Conservation (phyloP, 2,888 invertebrate species). For the Megalurothrips usitatus region DNA sequence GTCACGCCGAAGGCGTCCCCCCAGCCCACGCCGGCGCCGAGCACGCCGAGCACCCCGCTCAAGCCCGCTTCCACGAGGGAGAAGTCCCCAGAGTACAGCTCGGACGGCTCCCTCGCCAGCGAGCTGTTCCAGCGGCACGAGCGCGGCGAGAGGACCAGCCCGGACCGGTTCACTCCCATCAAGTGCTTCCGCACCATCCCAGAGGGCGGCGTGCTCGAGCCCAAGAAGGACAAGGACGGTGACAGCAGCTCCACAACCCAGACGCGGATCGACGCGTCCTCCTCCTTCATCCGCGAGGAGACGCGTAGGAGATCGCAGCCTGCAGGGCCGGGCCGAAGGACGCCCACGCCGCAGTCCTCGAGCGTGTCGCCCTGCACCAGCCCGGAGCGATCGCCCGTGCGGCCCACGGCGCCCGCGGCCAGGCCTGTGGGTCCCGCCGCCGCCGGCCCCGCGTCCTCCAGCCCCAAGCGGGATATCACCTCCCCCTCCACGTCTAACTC, state of each 20-base stretch:
- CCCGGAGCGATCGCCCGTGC: constrained; percentile 37
- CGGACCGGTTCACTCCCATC: constrained; percentile 40
- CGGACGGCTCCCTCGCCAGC: constrained; percentile 40
- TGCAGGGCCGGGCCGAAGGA: neutral
- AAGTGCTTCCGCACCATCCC: constrained; percentile 39
- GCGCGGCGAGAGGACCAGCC: constrained; percentile 27
- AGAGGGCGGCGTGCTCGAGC: constrained; percentile 32
- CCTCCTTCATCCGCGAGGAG: neutral
- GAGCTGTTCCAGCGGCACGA: constrained; percentile 18
- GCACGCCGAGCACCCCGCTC: neutral
- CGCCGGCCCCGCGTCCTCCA: neutral
- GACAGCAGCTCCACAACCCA: neutral
- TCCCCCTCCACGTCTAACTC: constrained; percentile 40
- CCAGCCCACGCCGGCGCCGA: neutral
- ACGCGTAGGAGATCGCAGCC: neutral
- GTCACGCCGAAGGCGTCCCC: neutral
- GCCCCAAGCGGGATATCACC: neutral
- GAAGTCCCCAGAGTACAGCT: constrained; percentile 42
- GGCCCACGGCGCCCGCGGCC: neutral
- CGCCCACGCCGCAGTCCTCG: constrained; percentile 31
- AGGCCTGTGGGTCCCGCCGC: neutral
- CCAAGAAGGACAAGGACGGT: neutral
- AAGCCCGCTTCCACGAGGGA: constrained; percentile 35
- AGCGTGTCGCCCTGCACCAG: constrained; percentile 37
- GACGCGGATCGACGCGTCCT: neutral